These are phyloP conservation scores for Neosalanx taihuensis DNA, from an alignment of 2,797 vertebrate species.

Conservation along the genomic window DNA sequence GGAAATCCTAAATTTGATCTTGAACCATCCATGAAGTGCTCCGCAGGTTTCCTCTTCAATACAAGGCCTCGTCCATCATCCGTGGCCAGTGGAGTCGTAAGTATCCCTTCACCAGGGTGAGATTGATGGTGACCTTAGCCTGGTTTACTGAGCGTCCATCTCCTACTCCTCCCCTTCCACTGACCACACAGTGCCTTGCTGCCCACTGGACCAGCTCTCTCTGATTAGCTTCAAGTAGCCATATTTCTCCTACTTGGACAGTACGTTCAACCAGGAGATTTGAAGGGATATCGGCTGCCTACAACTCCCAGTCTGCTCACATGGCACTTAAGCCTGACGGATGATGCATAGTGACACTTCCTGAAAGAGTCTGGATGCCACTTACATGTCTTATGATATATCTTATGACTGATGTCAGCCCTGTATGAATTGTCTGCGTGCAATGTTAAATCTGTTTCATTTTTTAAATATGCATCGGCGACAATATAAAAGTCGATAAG, in stretches of 20 bases:
- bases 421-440: slow-evolving; percentile 1
- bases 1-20: slow-evolving; percentile 34
- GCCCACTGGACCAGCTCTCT: slow-evolving; percentile 28
- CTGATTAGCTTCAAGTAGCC: slow-evolving; percentile 18
- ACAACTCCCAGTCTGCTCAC: slow-evolving; percentile 31
- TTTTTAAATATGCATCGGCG: not conserved
- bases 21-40: slow-evolving; percentile 49
- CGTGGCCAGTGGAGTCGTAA: slow-evolving; percentile 46
- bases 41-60: slow-evolving; percentile 35
- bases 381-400: slow-evolving; percentile 37
- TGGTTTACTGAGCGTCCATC: slow-evolving; percentile 54
- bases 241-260: slow-evolving; percentile 38
- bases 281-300: slow-evolving; percentile 37
- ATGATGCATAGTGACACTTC: slow-evolving; percentile 28
- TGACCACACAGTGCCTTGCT: slow-evolving; percentile 13
- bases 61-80: slow-evolving; percentile 52
- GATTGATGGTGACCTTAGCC: slow-evolving; percentile 65
- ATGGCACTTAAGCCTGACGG: slow-evolving; percentile 36
- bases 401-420: not conserved
- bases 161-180: slow-evolving; percentile 43
- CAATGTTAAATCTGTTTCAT: not conserved
- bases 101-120: slow-evolving; percentile 44
- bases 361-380: slow-evolving; percentile 34
- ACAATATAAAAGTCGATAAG: not conserved
- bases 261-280: slow-evolving; percentile 25